These are phyloP conservation scores for Pseudachorutes palmiensis DNA, from an alignment of 1,140 invertebrate species.

Conservation along the genomic window DNA sequence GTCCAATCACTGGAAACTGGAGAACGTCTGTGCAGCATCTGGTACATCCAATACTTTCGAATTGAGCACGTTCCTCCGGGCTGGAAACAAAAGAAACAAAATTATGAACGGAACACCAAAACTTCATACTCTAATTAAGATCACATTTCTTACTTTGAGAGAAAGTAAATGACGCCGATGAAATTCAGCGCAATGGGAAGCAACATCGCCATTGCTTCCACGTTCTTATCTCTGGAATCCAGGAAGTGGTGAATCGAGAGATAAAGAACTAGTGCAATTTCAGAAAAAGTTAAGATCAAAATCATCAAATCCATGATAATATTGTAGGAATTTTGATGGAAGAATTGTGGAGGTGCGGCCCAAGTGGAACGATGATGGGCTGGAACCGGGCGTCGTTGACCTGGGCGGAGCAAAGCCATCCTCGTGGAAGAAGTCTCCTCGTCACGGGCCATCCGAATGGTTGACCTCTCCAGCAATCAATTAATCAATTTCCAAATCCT, in stretches of 20 bases:
- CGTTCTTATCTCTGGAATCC: slow-evolving; percentile 6
- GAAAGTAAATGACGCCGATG: slow-evolving; percentile 26
- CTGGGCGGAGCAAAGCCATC: not conserved
- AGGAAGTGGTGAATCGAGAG: slow-evolving; percentile 21
- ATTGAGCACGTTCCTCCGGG: slow-evolving; percentile 25
- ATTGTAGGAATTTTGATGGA: not conserved
- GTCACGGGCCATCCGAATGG: not conserved
- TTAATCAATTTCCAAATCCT: too few relatives aligned
- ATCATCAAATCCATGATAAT: slow-evolving; percentile 22
- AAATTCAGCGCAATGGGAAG: slow-evolving; percentile 25
- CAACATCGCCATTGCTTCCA: slow-evolving; percentile 32
- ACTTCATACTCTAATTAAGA: not conserved
- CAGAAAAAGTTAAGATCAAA: slow-evolving; percentile 21
- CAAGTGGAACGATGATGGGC: not conserved
- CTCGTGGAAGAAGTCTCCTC: not conserved
- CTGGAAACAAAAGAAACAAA: slow-evolving; percentile 4
- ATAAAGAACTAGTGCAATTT: slow-evolving; percentile 32
- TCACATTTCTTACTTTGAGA: slow-evolving; percentile 23
- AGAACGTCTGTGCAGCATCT: slow-evolving; percentile 30
- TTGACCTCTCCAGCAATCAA: too few relatives aligned
- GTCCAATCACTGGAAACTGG: slow-evolving; percentile 35
- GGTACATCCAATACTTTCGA: slow-evolving; percentile 26
- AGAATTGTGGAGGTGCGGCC: not conserved
- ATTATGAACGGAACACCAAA: not conserved
- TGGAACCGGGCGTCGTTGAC: slow-evolving; percentile 1